Evolutionary conservation across 2,797 vertebrate genomes (phyloP).

Genomic region (Xenopus petersii): DNA sequence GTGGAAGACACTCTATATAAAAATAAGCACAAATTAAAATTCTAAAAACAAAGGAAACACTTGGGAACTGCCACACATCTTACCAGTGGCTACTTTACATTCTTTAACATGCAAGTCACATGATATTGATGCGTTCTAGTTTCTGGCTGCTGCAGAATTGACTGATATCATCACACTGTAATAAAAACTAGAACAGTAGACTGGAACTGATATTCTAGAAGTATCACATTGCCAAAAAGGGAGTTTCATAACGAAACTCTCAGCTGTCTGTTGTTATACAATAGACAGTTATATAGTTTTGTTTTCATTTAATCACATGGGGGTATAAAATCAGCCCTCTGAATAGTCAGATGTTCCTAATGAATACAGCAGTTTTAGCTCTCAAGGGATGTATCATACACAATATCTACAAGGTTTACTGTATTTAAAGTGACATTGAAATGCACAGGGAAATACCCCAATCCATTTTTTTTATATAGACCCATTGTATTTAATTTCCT

Average conservation of each 20-base stretch:
- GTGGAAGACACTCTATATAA: conserved; percentile 1
- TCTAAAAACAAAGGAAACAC: background rate
- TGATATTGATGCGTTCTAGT: background rate
- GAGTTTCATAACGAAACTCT: background rate
- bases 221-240: background rate
- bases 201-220: background rate
- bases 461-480: too few relatives aligned
- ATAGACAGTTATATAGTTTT: background rate
- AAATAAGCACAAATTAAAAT: background rate
- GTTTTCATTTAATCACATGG: background rate
- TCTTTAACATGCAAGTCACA: background rate
- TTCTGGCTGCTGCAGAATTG: background rate
- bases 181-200: background rate
- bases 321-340: background rate
- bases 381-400: too few relatives aligned
- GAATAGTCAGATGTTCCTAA: background rate
- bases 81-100: background rate
- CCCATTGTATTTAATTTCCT: too few relatives aligned
- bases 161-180: background rate
- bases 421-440: too few relatives aligned
- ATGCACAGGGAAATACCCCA: too few relatives aligned
- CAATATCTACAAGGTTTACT: too few relatives aligned
- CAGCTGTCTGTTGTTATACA: background rate
- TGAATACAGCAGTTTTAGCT: too few relatives aligned
- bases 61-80: background rate